phyloP scores from a whole-genome alignment of 1,140 invertebrate genomes.

The Hycleus phaleratus region DNA sequence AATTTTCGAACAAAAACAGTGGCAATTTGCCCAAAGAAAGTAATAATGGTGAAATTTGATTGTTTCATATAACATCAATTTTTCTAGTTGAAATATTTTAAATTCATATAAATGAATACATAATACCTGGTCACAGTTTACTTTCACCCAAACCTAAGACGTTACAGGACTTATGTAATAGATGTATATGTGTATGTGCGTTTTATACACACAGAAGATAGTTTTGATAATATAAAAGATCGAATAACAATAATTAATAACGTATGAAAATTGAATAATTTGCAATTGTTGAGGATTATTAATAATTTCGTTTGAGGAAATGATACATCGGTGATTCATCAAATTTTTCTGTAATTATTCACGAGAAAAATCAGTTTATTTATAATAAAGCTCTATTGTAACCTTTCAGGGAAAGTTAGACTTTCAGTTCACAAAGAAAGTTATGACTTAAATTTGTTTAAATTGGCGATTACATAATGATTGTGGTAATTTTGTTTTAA shows the following conservation, averaged over 20 bases:
- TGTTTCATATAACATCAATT: constrained; percentile 2
- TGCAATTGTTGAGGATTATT: no score
- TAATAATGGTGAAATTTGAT: neutral
- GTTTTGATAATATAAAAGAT: constrained; percentile 16
- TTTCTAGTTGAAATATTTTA: neutral
- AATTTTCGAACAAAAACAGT: no score
- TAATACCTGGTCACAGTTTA: constrained; percentile 18
- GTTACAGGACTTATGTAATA: constrained; percentile 23
- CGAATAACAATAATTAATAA: no score
- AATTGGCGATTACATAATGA: no score
- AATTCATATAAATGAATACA: constrained; percentile 10
- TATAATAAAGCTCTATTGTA: no score
- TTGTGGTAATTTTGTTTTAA: no score
- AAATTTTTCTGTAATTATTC: no score
- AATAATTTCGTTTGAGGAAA: no score
- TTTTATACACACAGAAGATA: constrained; percentile 16
- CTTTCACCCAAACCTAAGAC: constrained; percentile 29
- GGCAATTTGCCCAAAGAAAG: neutral
- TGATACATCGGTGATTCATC: no score
- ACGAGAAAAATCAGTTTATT: no score
- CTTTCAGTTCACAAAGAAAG: neutral
- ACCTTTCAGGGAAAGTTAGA: no score
- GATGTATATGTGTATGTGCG: constrained; percentile 5
- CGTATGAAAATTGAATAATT: no score
- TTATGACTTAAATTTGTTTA: neutral